Conservation (phyloP, 2,888 invertebrate species). For the Lasioglossum oenotherae region DNA sequence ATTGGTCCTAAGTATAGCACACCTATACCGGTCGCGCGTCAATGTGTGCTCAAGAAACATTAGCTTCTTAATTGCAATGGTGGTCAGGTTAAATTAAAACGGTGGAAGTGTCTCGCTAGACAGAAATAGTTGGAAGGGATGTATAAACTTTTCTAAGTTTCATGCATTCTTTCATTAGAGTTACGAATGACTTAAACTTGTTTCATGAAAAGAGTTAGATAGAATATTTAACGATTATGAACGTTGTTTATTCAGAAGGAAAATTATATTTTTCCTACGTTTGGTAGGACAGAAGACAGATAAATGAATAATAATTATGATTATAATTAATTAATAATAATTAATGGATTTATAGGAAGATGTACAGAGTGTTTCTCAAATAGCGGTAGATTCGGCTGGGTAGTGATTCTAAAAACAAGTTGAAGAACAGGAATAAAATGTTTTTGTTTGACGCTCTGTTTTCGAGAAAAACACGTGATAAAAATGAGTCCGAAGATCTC, state of each 20-base stretch:
- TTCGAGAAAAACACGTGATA: background rate
- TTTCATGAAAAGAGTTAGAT: background rate
- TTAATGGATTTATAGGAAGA: background rate
- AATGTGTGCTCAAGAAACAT: background rate
- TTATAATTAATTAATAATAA: no score
- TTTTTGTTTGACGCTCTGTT: background rate
- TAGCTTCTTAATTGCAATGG: slow-evolving; percentile 5
- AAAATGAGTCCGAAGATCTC: background rate
- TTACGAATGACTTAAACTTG: no score
- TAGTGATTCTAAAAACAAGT: background rate
- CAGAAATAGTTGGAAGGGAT: background rate
- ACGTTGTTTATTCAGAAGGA: background rate
- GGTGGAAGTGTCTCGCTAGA: background rate
- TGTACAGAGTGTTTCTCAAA: background rate
- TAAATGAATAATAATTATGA: background rate
- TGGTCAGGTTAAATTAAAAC: slow-evolving; percentile 8
- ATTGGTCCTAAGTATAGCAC: background rate
- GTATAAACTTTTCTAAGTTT: background rate
- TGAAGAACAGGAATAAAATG: background rate
- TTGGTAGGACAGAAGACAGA: background rate
- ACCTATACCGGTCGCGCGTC: background rate
- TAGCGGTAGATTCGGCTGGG: background rate
- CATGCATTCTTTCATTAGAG: background rate
- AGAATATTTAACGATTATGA: background rate
- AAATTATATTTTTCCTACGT: background rate